Conservation (phyloP, 2,797 vertebrate genomes). For the Triplophysa yarkandensis region DNA sequence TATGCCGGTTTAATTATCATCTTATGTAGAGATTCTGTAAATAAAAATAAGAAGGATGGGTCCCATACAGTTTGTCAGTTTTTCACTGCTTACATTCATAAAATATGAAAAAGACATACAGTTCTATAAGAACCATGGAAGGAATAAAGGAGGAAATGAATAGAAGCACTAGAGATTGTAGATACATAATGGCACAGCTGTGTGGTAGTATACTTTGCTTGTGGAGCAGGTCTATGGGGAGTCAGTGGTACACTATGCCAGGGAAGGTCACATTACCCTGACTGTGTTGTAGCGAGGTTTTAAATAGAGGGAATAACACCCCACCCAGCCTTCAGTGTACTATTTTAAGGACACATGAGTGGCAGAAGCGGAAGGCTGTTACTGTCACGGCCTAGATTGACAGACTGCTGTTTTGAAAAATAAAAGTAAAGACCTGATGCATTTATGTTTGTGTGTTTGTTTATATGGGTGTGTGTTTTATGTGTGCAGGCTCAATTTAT, state of each 20-base stretch:
- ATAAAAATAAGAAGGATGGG: too few species aligned
- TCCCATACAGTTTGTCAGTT: not conserved
- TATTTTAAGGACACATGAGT: constrained; percentile 70
- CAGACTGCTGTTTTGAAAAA: constrained; percentile 36
- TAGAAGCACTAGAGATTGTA: constrained; percentile 53
- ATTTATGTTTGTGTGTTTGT: too few species aligned
- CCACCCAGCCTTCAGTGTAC: constrained; percentile 68
- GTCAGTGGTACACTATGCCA: constrained; percentile 60
- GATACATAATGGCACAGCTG: not conserved
- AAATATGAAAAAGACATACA: not conserved
- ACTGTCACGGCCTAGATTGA: constrained; percentile 53
- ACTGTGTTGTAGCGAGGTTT: constrained; percentile 74
- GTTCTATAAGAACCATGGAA: not conserved
- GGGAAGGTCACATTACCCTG: constrained; percentile 80
- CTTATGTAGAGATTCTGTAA: too few species aligned
- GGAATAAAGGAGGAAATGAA: not conserved
- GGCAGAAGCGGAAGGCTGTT: constrained; percentile 39
- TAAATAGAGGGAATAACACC: constrained; percentile 78
- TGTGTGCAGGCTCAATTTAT: constrained; percentile 7
- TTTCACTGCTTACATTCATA: not conserved
- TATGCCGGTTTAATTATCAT: too few species aligned
- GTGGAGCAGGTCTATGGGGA: constrained; percentile 54
- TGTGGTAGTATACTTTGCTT: constrained; percentile 16
- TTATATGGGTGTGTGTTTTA: constrained; percentile 29
- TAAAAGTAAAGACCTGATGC: constrained; percentile 40